These are phyloP conservation scores for Dendrocopos noguchii DNA, from an alignment of 2,113 vertebrate species.

Conservation along the genomic window DNA sequence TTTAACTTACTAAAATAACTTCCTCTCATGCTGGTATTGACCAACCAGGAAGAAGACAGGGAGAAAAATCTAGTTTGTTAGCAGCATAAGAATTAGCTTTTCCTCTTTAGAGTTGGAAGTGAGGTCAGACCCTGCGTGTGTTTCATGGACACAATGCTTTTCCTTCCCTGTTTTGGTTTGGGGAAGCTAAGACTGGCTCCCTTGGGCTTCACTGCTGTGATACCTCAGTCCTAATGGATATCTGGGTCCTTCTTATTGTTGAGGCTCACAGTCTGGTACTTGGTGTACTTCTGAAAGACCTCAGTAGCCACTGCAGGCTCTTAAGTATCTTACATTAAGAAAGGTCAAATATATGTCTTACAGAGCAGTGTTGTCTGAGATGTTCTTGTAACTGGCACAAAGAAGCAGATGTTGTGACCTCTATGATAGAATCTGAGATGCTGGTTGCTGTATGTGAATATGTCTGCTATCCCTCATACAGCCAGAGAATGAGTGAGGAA, in stretches of 20 bases:
- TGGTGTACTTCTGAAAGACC: not conserved
- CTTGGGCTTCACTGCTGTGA: not conserved
- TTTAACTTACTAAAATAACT: not conserved
- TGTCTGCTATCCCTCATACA: not conserved
- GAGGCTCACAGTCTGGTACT: not conserved
- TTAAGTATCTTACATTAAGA: not conserved
- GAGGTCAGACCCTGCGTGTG: not conserved
- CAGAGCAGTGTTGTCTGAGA: not conserved
- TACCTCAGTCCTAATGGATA: not conserved
- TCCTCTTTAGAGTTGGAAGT: not conserved
- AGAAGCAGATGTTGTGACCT: not conserved
- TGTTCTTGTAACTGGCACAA: accelerated
- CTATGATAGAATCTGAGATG: not conserved
- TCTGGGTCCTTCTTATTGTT: not conserved
- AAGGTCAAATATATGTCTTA: not conserved
- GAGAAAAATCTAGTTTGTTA: not conserved
- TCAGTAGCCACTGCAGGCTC: not conserved
- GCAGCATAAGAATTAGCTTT: not conserved
- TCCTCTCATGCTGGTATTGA: not conserved
- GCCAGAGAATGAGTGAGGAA: not conserved
- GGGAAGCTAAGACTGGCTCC: not conserved
- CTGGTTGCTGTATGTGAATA: not conserved
- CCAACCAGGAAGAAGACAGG: not conserved
- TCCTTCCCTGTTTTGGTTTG: not conserved
- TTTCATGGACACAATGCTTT: not conserved